Evolutionary conservation across 2,888 invertebrate species (phyloP), one percentile per base, ranked within the genome.

Genomic region (Dinocampus coccinellae): DNA sequence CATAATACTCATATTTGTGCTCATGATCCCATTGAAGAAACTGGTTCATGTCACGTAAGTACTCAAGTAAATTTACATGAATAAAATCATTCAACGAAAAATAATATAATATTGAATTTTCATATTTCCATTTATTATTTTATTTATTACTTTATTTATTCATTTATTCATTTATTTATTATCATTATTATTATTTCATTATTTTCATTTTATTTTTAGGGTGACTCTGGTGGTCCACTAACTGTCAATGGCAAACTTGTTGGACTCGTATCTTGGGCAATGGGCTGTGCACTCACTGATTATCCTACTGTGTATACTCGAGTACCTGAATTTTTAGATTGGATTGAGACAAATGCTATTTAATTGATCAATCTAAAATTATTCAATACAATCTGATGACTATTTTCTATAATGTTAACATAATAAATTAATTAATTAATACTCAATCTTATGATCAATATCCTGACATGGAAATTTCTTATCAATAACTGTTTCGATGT

Each of bases 211-310:
- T n/a, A n/a, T n/a, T n/a, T n/a, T n/a, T 29, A 85, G 85, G 84
- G 83, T 73, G 85, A 85, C 69, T 83, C 84, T 22, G 85, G 85
- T 69, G 85, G 85, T 66, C 85, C 85, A 55, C 74, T 85, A 75
- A 82, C 79, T 22, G 78, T 84, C n/a, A 65, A 78, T 0, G 81
- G 79, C 47, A 80, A 76, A 73, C 80, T 85, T 57, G 68, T 77
- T n/a, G 85, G 85, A 68, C 73, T 85, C 3, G 82, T 83, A n/a
- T 85, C 84, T 13, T 85, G 82, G 81, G 78, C 81, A 11, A 75
- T 70, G 24, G 83, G 81, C n/a, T 85, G 84, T 63, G 83, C 82
- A 11, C 70, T 69, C 3, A 74, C 71, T 3, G 63, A 72, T 20
- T 83, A 80, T 42, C 84, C 84, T 2, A 80, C 82, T n/a, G 83